Conservation (phyloP, 2,797 vertebrate genomes). For the Labeo calbasu region DNA sequence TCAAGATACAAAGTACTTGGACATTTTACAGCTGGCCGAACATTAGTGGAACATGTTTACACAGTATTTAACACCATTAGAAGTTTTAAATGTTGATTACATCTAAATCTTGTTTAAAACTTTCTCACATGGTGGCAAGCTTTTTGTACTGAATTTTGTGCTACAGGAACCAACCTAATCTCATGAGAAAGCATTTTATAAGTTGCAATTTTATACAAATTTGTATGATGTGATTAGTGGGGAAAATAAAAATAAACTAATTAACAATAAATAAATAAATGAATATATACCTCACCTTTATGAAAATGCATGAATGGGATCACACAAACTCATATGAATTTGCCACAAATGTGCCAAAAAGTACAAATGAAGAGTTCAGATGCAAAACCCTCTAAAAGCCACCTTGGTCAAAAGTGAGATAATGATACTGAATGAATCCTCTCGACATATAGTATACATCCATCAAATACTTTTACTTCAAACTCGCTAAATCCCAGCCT, state of each 20-base stretch:
- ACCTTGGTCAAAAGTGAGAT: no score
- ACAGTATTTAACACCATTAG: not conserved
- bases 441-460: no score
- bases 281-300: not conserved
- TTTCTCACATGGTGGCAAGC: not conserved
- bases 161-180: no score
- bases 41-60: not conserved
- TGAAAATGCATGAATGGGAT: not conserved
- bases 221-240: not conserved
- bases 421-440: no score
- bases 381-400: no score
- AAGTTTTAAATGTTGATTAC: not conserved
- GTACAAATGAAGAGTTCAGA: not conserved
- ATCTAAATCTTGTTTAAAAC: not conserved
- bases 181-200: not conserved
- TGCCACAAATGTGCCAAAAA: not conserved
- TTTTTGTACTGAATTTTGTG: not conserved
- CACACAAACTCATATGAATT: not conserved
- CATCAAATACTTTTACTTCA: no score
- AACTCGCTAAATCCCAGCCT: no score
- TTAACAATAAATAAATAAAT: not conserved
- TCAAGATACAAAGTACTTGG: not conserved
- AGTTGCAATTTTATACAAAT: not conserved
- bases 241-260: not conserved
- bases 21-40: not conserved